Evolutionary conservation across 2,888 invertebrate genomes (phyloP).

Genomic region (Lepidochitona cinerea): DNA sequence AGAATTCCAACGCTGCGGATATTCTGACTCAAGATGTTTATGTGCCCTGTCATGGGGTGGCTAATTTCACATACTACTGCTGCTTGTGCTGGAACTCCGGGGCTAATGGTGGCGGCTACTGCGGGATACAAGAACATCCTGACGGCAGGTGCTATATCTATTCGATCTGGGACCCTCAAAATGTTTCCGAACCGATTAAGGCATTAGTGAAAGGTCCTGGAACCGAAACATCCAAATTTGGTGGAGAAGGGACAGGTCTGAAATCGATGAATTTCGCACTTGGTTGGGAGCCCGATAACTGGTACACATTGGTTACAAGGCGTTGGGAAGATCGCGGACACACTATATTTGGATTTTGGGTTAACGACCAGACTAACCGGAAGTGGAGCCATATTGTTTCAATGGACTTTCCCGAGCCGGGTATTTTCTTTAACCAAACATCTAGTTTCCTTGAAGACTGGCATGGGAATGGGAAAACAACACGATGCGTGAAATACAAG

Average conservation of each 20-base stretch:
- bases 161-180: background rate
- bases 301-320: background rate
- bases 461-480: background rate
- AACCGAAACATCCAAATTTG: background rate
- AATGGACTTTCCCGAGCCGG: background rate
- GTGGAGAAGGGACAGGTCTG: background rate
- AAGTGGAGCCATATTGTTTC: background rate
- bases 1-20: slow-evolving; percentile 37
- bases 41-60: slow-evolving; percentile 36
- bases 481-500: slow-evolving; percentile 5
- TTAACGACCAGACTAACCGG: background rate
- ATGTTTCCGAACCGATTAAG: background rate
- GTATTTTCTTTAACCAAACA: background rate
- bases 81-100: slow-evolving; percentile 3
- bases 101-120: slow-evolving; percentile 7
- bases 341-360: slow-evolving; percentile 1
- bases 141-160: background rate
- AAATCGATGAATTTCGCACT: background rate
- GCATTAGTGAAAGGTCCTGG: background rate
- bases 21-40: slow-evolving; percentile 43
- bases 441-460: slow-evolving; percentile 6
- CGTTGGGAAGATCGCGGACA: background rate
- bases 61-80: background rate
- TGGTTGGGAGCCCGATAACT: background rate
- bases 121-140: slow-evolving; percentile 8